Conservation (phyloP, 2,797 vertebrate species). For the Siniperca obscura region DNA sequence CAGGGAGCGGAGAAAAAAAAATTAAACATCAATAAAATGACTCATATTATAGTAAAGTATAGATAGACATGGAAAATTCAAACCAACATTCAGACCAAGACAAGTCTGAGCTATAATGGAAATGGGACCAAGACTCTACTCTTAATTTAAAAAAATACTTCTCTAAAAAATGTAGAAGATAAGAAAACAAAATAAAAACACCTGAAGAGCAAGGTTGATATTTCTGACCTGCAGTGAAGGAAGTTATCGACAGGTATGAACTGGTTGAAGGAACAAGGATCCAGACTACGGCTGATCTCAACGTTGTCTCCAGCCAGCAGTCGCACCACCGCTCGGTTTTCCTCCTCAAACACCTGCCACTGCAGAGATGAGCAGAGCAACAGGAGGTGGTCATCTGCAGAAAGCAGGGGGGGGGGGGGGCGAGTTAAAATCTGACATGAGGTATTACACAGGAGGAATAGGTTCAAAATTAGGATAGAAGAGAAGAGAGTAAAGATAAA, state of each 20-base stretch:
- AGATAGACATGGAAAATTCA: not conserved
- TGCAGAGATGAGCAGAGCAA: constrained; percentile 87
- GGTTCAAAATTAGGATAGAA: not conserved
- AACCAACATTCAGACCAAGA: not conserved
- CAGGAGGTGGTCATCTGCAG: constrained; percentile 85
- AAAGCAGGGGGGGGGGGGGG: not conserved
- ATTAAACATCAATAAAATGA: not conserved
- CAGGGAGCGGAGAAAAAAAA: not conserved
- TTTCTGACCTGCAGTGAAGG: constrained; percentile 80
- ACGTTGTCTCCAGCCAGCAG: constrained; percentile 82
- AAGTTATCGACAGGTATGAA: constrained; percentile 83
- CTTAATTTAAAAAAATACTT: not conserved
- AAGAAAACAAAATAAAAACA: not conserved
- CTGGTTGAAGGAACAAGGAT: constrained; percentile 79
- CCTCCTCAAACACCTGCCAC: constrained; percentile 86
- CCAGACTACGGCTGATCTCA: constrained; percentile 83
- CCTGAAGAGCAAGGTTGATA: not conserved
- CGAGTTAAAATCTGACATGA: not conserved
- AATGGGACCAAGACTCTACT: not conserved
- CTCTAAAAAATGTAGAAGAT: not conserved
- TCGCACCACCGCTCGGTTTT: constrained; percentile 80
- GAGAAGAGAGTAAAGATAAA: constrained; percentile 16
- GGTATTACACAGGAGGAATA: not conserved
- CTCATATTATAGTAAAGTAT: not conserved
- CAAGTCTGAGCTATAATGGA: not conserved